Percentiles rank a stretch among this genome's conserved stretches.
Conservation (phyloP, 1,140 invertebrate species). For the Drosophila miranda region DNA sequence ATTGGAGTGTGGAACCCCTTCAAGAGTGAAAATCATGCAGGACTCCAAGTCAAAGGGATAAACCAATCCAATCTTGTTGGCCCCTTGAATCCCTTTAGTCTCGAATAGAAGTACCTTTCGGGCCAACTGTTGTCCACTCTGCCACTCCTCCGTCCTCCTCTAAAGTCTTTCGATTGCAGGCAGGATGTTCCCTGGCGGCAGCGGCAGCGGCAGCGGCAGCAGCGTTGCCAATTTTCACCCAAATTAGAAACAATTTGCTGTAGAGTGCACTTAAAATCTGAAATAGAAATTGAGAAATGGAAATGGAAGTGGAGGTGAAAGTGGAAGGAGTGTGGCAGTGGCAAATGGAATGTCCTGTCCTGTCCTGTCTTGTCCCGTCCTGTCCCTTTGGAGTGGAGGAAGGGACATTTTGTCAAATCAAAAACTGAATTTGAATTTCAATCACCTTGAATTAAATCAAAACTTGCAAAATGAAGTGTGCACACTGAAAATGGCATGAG, state of each 20-base stretch:
- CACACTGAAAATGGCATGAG: background rate
- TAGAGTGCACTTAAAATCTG: constrained; percentile 54
- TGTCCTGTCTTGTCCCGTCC: no score
- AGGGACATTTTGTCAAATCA: constrained; percentile 66
- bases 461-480: constrained; percentile 71
- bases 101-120: constrained; percentile 11
- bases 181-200: no score
- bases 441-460: constrained; percentile 75
- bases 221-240: constrained; percentile 56
- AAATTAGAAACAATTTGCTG: constrained; percentile 66
- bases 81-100: background rate
- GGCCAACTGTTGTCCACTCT: background rate
- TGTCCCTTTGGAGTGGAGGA: no score
- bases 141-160: background rate
- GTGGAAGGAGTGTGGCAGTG: no score
- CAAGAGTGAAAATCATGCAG: no score
- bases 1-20: no score
- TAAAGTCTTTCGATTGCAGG: constrained; percentile 1
- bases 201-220: background rate
- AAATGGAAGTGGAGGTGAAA: constrained; percentile 17
- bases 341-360: no score
- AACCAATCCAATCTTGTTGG: no score
- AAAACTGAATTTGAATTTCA: constrained; percentile 73
- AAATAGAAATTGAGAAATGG: background rate
- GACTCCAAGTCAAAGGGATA: no score